Evolutionary conservation across 2,797 vertebrate species (phyloP), one percentile per base, ranked within the genome.

Genomic region (Rhincodon typus): DNA sequence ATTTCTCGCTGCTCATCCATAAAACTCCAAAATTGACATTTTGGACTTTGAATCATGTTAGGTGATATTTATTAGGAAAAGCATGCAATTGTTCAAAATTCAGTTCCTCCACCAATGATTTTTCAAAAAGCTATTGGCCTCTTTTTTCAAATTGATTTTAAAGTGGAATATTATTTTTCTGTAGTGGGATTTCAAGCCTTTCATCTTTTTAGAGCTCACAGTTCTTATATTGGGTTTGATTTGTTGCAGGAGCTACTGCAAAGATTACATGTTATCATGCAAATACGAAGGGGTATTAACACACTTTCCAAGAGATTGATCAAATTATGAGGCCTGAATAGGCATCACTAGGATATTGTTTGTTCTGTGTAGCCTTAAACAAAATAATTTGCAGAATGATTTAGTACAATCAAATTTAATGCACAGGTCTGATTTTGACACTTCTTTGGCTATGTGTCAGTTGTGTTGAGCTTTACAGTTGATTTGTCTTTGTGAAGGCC

Each of bases 221-320:
- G 30, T 90, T 90, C 88, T 4, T 62, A n/a, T 27, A 91, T 1
- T 66, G 53, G 57, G 19, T 12, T 57, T 66, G 30, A n/a, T 57
- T 30, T 90, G 15, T 6, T 88, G 21, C 4, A 57, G 87, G 53
- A 50, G 25, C 34, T n/a, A 4, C 74, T 79, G 34, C 74, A 79
- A n/a, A 79, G 74, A n/a, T 79, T 79, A 79, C 34, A 79, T 79
- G n/a, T 79, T 77, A 30, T n/a, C 57, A 91, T 91, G 88, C 34
- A 91, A 34, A 66, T 13, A 4, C 34, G 4, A 53, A 91, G 15
- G 19, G 53, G n/a, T 13, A 15, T 34, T 91, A n/a, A n/a, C 88
- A n/a, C 30, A 34, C 66, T 34, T 66, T 66, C 34, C 5, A 91
- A 91, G 57, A 21, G 19, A 66, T 91, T 53, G 66, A n/a, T 13